Percentiles rank a stretch among this genome's conserved stretches.
Conservation (phyloP, 1,140 invertebrate genomes). For the Diuraphis noxia region DNA sequence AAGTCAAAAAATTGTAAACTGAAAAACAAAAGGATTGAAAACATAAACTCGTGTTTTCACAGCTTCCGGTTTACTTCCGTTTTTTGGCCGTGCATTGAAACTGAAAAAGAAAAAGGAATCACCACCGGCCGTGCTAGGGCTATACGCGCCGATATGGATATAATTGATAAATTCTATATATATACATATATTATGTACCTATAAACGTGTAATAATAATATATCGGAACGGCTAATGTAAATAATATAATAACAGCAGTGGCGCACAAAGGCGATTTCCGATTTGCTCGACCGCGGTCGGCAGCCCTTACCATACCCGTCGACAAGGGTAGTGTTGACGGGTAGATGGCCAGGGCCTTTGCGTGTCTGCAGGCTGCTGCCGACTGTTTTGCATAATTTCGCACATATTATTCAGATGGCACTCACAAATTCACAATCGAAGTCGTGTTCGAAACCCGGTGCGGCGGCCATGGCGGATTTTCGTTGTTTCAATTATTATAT, state of each 20-base stretch:
- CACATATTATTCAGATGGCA: constrained; percentile 25
- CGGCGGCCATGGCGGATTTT: neutral
- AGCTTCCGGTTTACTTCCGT: neutral
- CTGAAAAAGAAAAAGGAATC: neutral
- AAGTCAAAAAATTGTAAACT: constrained; percentile 15
- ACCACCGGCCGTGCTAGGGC: too few species aligned
- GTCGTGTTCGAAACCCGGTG: neutral
- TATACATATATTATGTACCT: too few species aligned
- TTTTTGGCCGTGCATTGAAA: neutral
- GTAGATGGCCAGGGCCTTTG: neutral
- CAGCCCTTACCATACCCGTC: neutral
- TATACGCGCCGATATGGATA: too few species aligned
- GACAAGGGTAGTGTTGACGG: neutral
- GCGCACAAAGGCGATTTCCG: neutral
- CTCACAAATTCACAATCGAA: constrained; percentile 27
- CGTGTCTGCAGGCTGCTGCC: constrained; percentile 28
- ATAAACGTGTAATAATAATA: too few species aligned
- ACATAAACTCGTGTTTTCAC: neutral
- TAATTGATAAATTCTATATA: too few species aligned
- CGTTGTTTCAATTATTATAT: constrained; percentile 37
- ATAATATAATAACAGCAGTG: neutral
- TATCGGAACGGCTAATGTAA: neutral
- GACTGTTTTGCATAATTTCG: constrained; percentile 38
- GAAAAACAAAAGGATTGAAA: constrained; percentile 20
- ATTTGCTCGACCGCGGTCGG: neutral